Evolutionary conservation across 2,888 invertebrate species (phyloP).

Genomic region (Limnephilus lunatus): DNA sequence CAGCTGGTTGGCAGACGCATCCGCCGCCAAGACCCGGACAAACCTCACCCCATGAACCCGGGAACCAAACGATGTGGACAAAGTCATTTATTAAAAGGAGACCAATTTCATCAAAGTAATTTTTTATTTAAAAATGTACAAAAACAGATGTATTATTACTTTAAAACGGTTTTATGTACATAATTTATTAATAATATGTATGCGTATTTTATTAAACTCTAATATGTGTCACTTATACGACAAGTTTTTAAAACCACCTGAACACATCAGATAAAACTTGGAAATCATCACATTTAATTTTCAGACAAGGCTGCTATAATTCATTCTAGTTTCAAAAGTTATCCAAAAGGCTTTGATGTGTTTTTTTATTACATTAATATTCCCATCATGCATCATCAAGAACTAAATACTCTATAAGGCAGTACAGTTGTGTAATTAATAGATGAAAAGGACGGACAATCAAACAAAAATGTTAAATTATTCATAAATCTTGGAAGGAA

Average conservation of each 20-base stretch:
- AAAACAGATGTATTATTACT: neutral
- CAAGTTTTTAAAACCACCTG: neutral
- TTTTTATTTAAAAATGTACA: neutral
- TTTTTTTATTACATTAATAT: neutral
- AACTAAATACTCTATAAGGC: neutral
- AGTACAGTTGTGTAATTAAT: neutral
- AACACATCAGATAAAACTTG: neutral
- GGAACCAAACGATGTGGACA: neutral
- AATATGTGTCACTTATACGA: neutral
- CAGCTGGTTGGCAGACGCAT: no score
- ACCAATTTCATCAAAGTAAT: neutral
- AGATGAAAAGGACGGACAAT: neutral
- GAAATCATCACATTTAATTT: neutral
- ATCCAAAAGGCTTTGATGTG: neutral
- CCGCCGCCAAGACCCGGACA: no score
- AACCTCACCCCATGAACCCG: no score
- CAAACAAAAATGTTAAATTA: neutral
- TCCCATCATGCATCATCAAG: no score
- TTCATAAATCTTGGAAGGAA: neutral
- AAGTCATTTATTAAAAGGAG: neutral
- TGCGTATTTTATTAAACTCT: neutral
- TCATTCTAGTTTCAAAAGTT: neutral
- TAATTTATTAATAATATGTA: neutral
- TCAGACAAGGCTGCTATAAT: neutral
- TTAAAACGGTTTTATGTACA: neutral